These are phyloP conservation scores for Athalia cordata DNA, from an alignment of 2,888 invertebrate genomes.

Conservation along the genomic window DNA sequence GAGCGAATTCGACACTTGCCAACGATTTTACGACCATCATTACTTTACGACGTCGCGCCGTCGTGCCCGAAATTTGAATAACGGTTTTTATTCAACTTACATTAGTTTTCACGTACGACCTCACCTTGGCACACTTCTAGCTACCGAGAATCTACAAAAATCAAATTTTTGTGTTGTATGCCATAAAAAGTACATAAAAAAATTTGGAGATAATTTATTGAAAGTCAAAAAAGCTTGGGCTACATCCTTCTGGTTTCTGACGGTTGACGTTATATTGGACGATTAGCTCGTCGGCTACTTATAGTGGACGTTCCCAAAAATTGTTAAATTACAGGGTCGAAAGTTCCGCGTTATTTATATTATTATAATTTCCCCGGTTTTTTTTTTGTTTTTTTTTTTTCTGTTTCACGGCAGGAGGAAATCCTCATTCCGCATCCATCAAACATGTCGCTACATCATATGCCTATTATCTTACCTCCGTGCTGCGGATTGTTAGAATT, in stretches of 20 bases:
- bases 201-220: too few species aligned
- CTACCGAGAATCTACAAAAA: not conserved
- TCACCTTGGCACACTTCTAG: not conserved
- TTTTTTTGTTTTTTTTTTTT: too few species aligned
- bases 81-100: not conserved
- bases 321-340: constrained; percentile 30
- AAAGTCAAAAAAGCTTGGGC: too few species aligned
- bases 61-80: constrained; percentile 29
- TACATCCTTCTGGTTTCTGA: too few species aligned
- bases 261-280: not conserved
- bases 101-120: not conserved
- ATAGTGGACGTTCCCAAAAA: not conserved
- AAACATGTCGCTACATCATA: not conserved
- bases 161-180: too few species aligned
- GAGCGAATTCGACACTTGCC: not conserved
- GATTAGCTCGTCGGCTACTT: not conserved
- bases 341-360: not conserved
- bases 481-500: not conserved
- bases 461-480: not conserved
- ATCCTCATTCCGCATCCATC: constrained; percentile 8
- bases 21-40: constrained; percentile 15
- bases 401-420: constrained; percentile 23
- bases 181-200: too few species aligned
- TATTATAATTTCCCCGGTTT: too few species aligned
- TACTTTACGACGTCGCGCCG: not conserved